Percentiles rank a stretch among this genome's conserved stretches.
Evolutionary conservation across 2,113 vertebrate species (phyloP).

Genomic region (Dicrurus megarhynchus): DNA sequence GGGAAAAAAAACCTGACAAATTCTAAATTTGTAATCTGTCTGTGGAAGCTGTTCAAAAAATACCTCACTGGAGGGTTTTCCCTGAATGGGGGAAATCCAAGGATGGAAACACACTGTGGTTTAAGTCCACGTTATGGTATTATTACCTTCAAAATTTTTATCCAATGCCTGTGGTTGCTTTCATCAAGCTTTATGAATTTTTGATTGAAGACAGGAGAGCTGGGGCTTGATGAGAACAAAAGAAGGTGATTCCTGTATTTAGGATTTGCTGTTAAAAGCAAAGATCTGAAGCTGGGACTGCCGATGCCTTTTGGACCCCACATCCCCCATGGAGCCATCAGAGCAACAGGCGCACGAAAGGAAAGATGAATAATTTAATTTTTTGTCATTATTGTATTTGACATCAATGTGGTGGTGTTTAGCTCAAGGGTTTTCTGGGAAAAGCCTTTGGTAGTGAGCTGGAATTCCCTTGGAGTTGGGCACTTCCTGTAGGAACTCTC

Average conservation of each 20-base stretch:
- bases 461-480: not conserved
- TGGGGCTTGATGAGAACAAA: not conserved
- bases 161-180: not conserved
- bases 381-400: not conserved
- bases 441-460: not conserved
- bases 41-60: not conserved
- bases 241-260: not conserved
- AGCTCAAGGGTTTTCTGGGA: not conserved
- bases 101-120: not conserved
- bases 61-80: not conserved
- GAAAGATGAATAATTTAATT: not conserved
- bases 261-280: not conserved
- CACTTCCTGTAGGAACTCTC: not conserved
- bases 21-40: not conserved
- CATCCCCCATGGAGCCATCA: not conserved
- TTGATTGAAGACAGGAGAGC: not conserved
- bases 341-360: not conserved
- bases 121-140: not conserved
- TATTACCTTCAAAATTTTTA: not conserved
- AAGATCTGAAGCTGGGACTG: not conserved
- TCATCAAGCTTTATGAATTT: not conserved
- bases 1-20: not conserved
- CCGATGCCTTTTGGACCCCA: rapidly evolving
- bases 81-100: not conserved
- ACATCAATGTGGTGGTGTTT: rapidly evolving